A percentile compares a stretch with the other conserved stretches of the same genome.
Evolutionary conservation across 2,888 invertebrate species (phyloP).

Genomic region (Clivina fossor): DNA sequence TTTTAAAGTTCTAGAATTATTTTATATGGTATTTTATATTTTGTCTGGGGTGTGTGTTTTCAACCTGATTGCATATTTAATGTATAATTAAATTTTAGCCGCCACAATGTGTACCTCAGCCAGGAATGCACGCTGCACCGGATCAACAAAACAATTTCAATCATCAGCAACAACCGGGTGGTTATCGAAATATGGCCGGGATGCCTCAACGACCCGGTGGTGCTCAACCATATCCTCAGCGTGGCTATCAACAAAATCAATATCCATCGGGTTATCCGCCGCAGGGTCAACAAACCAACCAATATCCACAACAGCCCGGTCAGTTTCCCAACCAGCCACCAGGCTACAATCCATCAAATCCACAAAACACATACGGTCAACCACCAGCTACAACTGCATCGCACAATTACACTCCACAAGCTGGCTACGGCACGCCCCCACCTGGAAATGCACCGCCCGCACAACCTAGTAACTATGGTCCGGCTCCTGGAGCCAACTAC

Average conservation of each 20-base stretch:
- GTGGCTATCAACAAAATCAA: constrained; percentile 69
- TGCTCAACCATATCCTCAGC: constrained; percentile 68
- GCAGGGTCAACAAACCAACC: constrained; percentile 58
- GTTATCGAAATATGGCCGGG: constrained; percentile 57
- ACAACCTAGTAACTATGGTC: constrained; percentile 47
- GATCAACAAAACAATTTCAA: constrained; percentile 53
- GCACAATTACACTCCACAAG: constrained; percentile 50
- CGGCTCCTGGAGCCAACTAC: constrained; percentile 27
- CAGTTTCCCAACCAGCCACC: constrained; percentile 64
- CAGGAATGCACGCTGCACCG: constrained; percentile 42
- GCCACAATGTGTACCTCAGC: constrained; percentile 39
- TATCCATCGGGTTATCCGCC: constrained; percentile 67
- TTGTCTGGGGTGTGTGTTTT: too few relatives aligned
- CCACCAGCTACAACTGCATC: constrained; percentile 60
- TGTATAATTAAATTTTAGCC: too few relatives aligned
- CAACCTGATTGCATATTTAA: too few relatives aligned
- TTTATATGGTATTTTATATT: too few relatives aligned
- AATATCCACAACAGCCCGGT: constrained; percentile 57
- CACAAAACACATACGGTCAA: constrained; percentile 63
- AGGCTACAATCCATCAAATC: constrained; percentile 63
- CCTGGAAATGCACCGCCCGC: constrained; percentile 48
- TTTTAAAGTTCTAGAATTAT: too few relatives aligned
- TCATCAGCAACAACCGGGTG: constrained; percentile 54
- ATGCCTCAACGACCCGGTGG: constrained; percentile 62
- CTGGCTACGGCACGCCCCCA: constrained; percentile 51